Evolutionary conservation across 2,113 vertebrate genomes (phyloP), one percentile per base, ranked within the genome.

Genomic region (Gobiocypris rarus): DNA sequence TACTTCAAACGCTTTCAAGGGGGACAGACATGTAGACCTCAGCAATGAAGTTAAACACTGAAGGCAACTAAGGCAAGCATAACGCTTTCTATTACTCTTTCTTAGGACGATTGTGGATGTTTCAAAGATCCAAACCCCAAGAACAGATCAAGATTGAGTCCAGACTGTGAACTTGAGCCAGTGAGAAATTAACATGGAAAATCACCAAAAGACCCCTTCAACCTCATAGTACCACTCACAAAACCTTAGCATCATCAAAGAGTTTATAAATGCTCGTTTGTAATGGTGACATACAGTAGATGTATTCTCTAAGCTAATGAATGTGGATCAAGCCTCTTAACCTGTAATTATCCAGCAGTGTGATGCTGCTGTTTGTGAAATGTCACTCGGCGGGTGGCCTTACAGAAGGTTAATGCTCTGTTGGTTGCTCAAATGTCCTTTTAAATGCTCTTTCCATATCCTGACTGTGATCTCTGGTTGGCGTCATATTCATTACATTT

Each of bases 321-420:
- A 69, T 31, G 2, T 1, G 14, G 61, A 31, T 67, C 28, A 34
- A 67, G 63, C 63, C 22, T 1, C 0, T n/a, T 0, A 3, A 70
- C 48, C 34, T 19, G 38, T 48, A 85, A 69, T 81, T 48, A 67
- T 31, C 31, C 76, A 79, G 15, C 77, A 13, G 76, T 50, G 48
- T 50, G 69, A 81, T n/a, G 41, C 45, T 58, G 7, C 69, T 65
- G 15, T 34, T 22, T 45, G 41, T 63, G 58, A 75, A 90, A 31
- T 71, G 31, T 86, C 84, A 83, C 9, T 17, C 59, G n/a, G 79
- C 26, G 45, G 75, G 81, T 79, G 84, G 75, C 26, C 74, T 17
- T 85, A 58, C 77, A 63, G 58, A 81, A 78, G 79, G 84, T 45
- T 70, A 83, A 61, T 79, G 73, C 83, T 71, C 75, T 58, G 58